Conservation (phyloP, 1,140 invertebrate genomes). For the Dendroctonus ponderosae region DNA sequence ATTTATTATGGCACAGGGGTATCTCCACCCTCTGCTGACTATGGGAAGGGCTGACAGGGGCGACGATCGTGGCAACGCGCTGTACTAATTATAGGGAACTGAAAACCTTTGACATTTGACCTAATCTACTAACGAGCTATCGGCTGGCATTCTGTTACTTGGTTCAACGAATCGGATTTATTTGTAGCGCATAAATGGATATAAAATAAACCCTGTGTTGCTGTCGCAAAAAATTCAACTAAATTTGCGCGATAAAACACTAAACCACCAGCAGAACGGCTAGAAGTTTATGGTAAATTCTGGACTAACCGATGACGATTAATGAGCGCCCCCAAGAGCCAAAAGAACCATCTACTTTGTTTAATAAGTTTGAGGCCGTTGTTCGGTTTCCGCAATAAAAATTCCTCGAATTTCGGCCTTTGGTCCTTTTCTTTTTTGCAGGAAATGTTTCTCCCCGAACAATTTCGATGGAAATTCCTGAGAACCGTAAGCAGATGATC, state of each 20-base stretch:
- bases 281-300: too few species aligned
- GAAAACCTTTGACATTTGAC: constrained; percentile 53
- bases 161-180: background rate
- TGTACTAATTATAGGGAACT: constrained; percentile 51
- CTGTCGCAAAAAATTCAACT: too few species aligned
- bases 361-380: constrained; percentile 1
- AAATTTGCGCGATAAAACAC: too few species aligned
- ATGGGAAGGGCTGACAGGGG: constrained; percentile 19
- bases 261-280: too few species aligned
- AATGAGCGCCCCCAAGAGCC: too few species aligned
- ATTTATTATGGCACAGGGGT: constrained; percentile 29
- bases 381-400: constrained; percentile 18
- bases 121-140: constrained; percentile 51
- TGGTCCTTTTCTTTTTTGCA: constrained; percentile 19
- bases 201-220: too few species aligned
- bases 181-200: too few species aligned
- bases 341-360: constrained; percentile 12
- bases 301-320: too few species aligned
- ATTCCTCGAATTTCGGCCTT: constrained; percentile 13
- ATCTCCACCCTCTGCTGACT: constrained; percentile 16
- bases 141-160: constrained; percentile 47
- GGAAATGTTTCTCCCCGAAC: constrained; percentile 13
- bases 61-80: constrained; percentile 41
- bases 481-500: constrained; percentile 18
- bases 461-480: constrained; percentile 6